Evolutionary conservation across 2,888 invertebrate species (phyloP).

Genomic region (Calliopum simillimum): DNA sequence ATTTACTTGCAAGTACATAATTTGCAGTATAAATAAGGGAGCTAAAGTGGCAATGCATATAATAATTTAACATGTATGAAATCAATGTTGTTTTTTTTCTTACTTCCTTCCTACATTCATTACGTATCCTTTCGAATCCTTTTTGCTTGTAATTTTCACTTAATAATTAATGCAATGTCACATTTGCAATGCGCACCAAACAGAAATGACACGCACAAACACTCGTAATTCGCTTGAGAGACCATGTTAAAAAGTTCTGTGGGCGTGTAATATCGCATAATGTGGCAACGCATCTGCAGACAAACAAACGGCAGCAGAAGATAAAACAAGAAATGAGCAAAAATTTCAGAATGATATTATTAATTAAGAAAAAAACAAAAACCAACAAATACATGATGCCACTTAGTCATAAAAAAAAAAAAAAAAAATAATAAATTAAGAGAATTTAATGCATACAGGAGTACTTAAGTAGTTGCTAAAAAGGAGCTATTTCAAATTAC

Average conservation of each 20-base stretch:
- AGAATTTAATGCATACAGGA: neutral
- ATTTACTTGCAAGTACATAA: too few relatives aligned
- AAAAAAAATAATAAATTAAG: neutral
- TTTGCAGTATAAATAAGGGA: too few relatives aligned
- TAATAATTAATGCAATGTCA: conserved; percentile 21
- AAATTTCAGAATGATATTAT: neutral
- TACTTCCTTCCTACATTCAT: too few relatives aligned
- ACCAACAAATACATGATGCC: neutral
- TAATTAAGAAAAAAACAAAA: conserved; percentile 8
- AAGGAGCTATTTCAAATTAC: too few relatives aligned
- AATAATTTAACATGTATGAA: too few relatives aligned
- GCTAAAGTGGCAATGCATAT: too few relatives aligned
- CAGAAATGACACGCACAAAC: conserved; percentile 4
- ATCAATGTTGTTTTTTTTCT: too few relatives aligned
- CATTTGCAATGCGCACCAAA: neutral
- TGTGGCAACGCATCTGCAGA: conserved; percentile 23
- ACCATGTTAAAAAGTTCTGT: conserved; percentile 18
- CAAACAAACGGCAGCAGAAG: neutral
- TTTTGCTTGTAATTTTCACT: too few relatives aligned
- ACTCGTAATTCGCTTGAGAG: conserved; percentile 17
- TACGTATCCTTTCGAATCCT: too few relatives aligned
- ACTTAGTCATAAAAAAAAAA: neutral
- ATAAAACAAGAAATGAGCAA: conserved; percentile 6
- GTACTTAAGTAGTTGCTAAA: too few relatives aligned
- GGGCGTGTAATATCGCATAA: conserved; percentile 23